Evolutionary conservation across 2,888 invertebrate genomes (phyloP), one percentile per base, ranked within the genome.

Genomic region (Synanthedon formicaeformis): DNA sequence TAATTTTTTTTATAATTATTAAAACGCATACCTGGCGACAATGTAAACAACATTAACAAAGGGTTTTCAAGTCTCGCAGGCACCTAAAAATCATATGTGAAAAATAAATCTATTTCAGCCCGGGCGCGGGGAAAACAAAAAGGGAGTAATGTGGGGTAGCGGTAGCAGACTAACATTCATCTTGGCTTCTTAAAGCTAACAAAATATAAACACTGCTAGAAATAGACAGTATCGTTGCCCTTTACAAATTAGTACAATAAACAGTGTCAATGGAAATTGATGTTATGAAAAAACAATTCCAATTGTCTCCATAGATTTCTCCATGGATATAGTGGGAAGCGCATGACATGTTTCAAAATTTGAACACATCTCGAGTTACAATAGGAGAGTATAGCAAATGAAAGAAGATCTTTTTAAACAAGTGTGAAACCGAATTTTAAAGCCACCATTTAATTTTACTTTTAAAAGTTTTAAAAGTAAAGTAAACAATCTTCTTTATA

Each of bases 41-140:
- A 87, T 87, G 87, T 87, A 87, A 87, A 87, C 87, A 87, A 87
- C 86, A 85, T 81, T 85, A 82, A 86, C 65, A 82, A 85, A 85
- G 82, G 85, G 81, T 78, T 81, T 73, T 78, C 77, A 70, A 75
- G 76, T 76, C 83, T 75, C 84, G 80, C 87, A 87, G 86, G 86
- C 86, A 86, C 87, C 87, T 87, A 87, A 78, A 84, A 86, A 86
- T 83, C 72, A 85, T 84, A 85, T 78, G 66, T 65, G 60, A 76
- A 34, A 34, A 78, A 78, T 61, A 77, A 82, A 83, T 73, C 86
- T 85, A 85, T 81, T 58, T 74, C 86, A 86, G 86, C 86, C 86
- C 81, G 81, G 84, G 84, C 83, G 70, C 64, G 67, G 78, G 68
- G 69, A 68, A 77, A 84, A 79, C 72, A 83, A 86, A 85, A 75